These are phyloP conservation scores for Sepioteuthis lessoniana DNA, from an alignment of 2,888 invertebrate genomes.

Conservation along the genomic window DNA sequence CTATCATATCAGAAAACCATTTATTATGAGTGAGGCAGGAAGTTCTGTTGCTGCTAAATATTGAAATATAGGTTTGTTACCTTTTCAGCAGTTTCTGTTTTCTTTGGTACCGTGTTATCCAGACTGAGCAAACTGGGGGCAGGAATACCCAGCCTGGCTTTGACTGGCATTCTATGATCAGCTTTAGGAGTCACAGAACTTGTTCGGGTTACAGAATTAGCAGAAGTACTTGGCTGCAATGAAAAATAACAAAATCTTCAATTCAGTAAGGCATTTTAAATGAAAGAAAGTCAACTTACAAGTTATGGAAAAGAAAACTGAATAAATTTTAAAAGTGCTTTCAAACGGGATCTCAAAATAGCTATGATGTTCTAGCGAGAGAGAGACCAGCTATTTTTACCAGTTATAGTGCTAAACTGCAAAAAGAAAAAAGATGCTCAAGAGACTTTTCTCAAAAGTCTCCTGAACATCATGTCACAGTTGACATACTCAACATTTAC, in stretches of 20 bases:
- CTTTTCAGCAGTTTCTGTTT: slow-evolving; percentile 55
- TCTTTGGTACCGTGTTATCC: slow-evolving; percentile 56
- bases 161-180: slow-evolving; percentile 53
- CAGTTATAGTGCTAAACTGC: too few species aligned
- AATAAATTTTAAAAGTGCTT: too few species aligned
- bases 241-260: not conserved
- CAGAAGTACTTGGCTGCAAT: not conserved
- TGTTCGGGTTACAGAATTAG: not conserved
- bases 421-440: too few species aligned
- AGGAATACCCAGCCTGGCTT: slow-evolving; percentile 52
- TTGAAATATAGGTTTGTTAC: slow-evolving; percentile 48
- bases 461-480: too few species aligned
- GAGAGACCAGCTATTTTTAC: too few species aligned
- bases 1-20: not conserved
- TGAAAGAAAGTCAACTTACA: too few species aligned
- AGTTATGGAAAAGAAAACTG: too few species aligned
- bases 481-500: too few species aligned
- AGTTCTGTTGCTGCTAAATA: not conserved
- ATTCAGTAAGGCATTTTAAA: not conserved
- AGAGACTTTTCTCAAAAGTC: too few species aligned
- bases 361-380: too few species aligned
- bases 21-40: not conserved
- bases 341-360: too few species aligned
- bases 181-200: not conserved
- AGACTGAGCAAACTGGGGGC: slow-evolving; percentile 55